Evolutionary conservation across 2,888 invertebrate species (phyloP).

Genomic region (Eupithecia exiguata): DNA sequence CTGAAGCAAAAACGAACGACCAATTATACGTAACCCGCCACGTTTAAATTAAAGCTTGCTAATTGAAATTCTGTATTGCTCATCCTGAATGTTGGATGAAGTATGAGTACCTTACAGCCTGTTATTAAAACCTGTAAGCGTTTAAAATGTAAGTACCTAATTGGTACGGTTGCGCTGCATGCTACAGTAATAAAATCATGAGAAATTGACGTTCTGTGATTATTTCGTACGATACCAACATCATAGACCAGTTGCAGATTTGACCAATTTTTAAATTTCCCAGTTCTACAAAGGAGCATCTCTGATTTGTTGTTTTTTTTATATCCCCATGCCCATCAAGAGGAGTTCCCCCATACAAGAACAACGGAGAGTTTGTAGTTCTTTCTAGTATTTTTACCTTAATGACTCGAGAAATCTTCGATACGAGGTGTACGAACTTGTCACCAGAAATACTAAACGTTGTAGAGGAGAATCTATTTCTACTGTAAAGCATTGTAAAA

Average conservation of each 20-base stretch:
- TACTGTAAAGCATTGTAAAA: background rate
- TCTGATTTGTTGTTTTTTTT: background rate
- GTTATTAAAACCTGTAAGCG: background rate
- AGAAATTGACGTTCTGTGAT: background rate
- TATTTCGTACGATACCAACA: background rate
- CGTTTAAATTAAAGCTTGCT: background rate
- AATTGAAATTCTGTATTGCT: slow-evolving; percentile 1
- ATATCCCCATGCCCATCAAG: background rate
- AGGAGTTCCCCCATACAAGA: background rate
- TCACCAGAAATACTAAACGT: background rate
- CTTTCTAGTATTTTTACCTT: background rate
- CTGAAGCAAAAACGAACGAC: background rate
- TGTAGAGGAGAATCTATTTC: background rate
- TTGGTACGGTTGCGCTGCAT: background rate
- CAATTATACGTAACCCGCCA: background rate
- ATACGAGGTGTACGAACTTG: background rate
- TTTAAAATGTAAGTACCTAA: background rate
- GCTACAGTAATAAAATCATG: background rate
- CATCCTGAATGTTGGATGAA: slow-evolving; percentile 1
- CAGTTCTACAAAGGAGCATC: background rate
- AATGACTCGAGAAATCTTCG: background rate
- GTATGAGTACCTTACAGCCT: background rate
- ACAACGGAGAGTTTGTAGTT: background rate
- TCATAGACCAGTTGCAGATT: background rate
- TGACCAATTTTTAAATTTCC: background rate